phyloP scores from a whole-genome alignment of 2,888 invertebrate species.

The Escarpia spicata region DNA sequence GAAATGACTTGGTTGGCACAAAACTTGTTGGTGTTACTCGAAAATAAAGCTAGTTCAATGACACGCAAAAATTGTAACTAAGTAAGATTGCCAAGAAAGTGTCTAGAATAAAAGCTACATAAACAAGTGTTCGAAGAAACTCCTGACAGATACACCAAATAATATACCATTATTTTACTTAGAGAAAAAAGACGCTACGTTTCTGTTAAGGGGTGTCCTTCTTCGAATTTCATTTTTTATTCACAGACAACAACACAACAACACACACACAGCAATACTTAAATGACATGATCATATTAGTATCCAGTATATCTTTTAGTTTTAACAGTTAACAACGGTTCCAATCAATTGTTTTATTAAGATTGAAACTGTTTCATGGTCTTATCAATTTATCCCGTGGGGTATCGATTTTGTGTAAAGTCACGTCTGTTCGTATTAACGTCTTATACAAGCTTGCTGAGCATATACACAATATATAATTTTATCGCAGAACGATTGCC shows the following conservation, averaged over 20 bases:
- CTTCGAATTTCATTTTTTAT: background rate
- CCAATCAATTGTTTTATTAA: background rate
- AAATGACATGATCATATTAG: background rate
- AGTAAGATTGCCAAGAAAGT: background rate
- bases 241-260: background rate
- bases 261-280: background rate
- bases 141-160: background rate
- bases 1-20: background rate
- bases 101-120: background rate
- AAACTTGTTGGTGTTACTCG: background rate
- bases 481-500: background rate
- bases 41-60: background rate
- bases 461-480: background rate
- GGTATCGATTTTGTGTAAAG: slow-evolving; percentile 10
- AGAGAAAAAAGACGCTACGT: background rate
- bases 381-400: background rate
- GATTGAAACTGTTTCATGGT: background rate
- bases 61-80: background rate
- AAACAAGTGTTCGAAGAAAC: background rate
- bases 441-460: background rate
- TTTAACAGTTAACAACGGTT: background rate
- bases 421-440: background rate
- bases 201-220: background rate
- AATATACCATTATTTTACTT: too few species aligned
- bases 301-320: background rate